Evolutionary conservation across 2,113 vertebrate genomes (phyloP).

Genomic region (Atherinomorus stipes): DNA sequence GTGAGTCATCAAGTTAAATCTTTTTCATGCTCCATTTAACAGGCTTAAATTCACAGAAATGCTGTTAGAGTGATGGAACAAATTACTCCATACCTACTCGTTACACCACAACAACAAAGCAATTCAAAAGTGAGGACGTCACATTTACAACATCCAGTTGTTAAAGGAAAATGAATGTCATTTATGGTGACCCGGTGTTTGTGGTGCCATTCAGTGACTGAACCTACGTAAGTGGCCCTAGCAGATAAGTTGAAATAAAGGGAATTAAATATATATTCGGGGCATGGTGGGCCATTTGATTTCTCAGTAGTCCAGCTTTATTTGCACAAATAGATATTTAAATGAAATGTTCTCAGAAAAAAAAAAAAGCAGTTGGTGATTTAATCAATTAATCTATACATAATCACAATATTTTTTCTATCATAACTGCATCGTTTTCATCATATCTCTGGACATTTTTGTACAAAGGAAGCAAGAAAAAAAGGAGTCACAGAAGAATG

Average conservation of each 20-base stretch:
- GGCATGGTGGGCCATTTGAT: not conserved
- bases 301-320: not conserved
- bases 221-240: not conserved
- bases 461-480: not conserved
- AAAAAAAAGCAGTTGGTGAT: not conserved
- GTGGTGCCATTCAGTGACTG: not conserved
- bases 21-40: constrained; percentile 54
- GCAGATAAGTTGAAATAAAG: not conserved
- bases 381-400: not conserved
- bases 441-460: too few relatives aligned
- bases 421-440: not conserved
- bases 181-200: constrained; percentile 11
- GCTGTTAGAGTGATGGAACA: constrained; percentile 6
- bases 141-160: constrained; percentile 26
- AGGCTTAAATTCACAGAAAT: constrained; percentile 33
- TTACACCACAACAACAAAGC: constrained; percentile 14
- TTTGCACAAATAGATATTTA: not conserved
- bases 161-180: constrained; percentile 7
- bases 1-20: constrained; percentile 50
- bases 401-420: not conserved
- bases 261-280: too few relatives aligned
- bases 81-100: constrained; percentile 28
- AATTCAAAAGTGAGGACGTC: constrained; percentile 9
- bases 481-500: not conserved
- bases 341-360: not conserved